Evolutionary conservation across 2,888 invertebrate genomes (phyloP).

Genomic region (Lepidocyrtinus sp.): DNA sequence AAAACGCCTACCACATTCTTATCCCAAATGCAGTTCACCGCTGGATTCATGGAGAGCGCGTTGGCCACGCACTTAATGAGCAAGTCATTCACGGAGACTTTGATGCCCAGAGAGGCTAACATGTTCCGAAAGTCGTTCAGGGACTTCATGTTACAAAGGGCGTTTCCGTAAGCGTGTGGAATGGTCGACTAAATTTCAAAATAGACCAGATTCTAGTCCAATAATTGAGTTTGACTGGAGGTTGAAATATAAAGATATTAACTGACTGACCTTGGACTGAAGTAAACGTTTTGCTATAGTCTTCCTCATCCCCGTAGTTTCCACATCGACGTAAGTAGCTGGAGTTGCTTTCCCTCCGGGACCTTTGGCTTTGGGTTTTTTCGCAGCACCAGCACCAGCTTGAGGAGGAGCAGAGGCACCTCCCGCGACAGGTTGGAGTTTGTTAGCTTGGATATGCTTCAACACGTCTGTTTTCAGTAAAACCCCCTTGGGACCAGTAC

Average conservation of each 20-base stretch:
- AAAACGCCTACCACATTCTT: not conserved
- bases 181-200: slow-evolving; percentile 75
- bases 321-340: slow-evolving; percentile 75
- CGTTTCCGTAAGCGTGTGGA: slow-evolving; percentile 79
- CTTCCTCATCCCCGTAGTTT: slow-evolving; percentile 77
- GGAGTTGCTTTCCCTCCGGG: slow-evolving; percentile 58
- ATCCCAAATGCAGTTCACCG: slow-evolving; percentile 74
- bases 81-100: slow-evolving; percentile 80
- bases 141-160: slow-evolving; percentile 75
- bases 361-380: slow-evolving; percentile 34
- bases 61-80: slow-evolving; percentile 79
- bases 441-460: slow-evolving; percentile 73
- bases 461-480: slow-evolving; percentile 78
- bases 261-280: slow-evolving; percentile 76
- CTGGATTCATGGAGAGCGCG: slow-evolving; percentile 75
- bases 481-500: slow-evolving; percentile 77
- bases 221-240: not conserved
- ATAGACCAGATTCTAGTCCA: not conserved
- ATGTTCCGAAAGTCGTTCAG: slow-evolving; percentile 75
- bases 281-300: slow-evolving; percentile 79
- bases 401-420: slow-evolving; percentile 48
- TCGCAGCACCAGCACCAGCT: slow-evolving; percentile 49
- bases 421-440: slow-evolving; percentile 72
- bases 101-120: slow-evolving; percentile 75
- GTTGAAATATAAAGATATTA: not conserved